Base-by-base conservation (phyloP, 1,140 invertebrate genomes). In the Andricus grossulariae region DNA sequence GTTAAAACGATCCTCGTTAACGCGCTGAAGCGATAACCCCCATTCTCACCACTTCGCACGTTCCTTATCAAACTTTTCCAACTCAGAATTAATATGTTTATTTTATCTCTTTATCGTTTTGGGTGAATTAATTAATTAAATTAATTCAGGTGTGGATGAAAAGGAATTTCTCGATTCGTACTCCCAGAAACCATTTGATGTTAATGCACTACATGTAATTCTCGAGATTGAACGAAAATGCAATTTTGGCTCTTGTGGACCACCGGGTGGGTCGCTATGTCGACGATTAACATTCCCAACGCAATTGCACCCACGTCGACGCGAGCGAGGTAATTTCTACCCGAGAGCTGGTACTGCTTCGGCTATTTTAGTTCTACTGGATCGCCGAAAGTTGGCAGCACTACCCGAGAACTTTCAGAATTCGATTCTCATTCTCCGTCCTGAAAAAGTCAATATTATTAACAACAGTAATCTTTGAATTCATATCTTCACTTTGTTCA, bases 1-100 rank as follows among this genome's bases (percentile, higher is more conserved):
- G 87, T 87, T 89, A 88, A 90, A 90, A 87, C 82, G 88, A 89
- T 86, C 80, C 88, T 91, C 89, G 90, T 91, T 91, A 91, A 90
- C 89, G 89, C 87, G 85, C 79, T 75, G 71, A 83, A 82, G 73
- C 82, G 83, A 87, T 45, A 66, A 66, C 0, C 60, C 60, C 4
- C 13, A 0, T 15, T 16, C 32, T 45, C 57, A 75, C 74, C 76
- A 71, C 52, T 82, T 82, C 51, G 71, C 80, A 83, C 80, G 80
- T 80, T 52, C 21, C 60, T 72, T 51, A 51, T 52, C 21, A 54
- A 73, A 21, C 50, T 21, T 32, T 32, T 32, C 25, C 25, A 32
- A 32, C 4, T 32, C 5, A 32, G 25, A 5, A 32, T 10, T 45
- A 45, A 8, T 45, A 45, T 45, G 1, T 45, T 45, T 45, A 10